Base-by-base conservation (phyloP, 2,113 vertebrate genomes). In the Lipophrys pholis region DNA sequence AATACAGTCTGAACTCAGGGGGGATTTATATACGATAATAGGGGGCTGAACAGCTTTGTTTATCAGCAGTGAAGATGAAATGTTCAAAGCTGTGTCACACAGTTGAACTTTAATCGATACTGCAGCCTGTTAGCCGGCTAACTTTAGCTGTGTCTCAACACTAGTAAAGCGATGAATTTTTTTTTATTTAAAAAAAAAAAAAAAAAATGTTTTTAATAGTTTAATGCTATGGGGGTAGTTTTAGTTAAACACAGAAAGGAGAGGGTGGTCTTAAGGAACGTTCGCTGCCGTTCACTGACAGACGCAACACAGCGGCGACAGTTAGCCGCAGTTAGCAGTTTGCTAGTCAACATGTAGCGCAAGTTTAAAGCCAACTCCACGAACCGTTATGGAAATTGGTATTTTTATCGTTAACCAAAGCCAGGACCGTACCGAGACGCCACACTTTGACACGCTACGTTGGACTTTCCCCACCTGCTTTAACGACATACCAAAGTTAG, bases 321-420 rank as follows among this genome's bases (percentile, higher is more conserved):
- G 57, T 80, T 87, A 85, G 86, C 86, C 6, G 43, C 0, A 12
- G 79, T 73, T 84, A 80, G 35, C 70, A 12, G 49, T 10, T 53
- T n/a, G 58, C 48, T 49, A 53, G 30, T 41, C 11, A 9, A 60
- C 38, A 5, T 51, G 7, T 38, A 79, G 14, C 36, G 14, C 1
- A 46, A 45, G 21, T 73, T 65, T 0, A 41, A 68, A 6, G 9
- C 0, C 10, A 54, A 14, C 49, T 38, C 3, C 0, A 1, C 3
- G 2, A 12, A 1, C 21, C 21, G 21, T 30, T 30, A 30, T 30
- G 21, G 4, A 4, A 30, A 30, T 30, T 30, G 21, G 21, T 4
- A 30, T 30, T 30, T 30, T 30, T 4, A 30, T 30, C 21, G 21
- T 30, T 30, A 4, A 1, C 6, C 43, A 4, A 11, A 9, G 16